These are phyloP conservation scores for Rhyacophila brunnea DNA, from an alignment of 1,140 invertebrate genomes.

Conservation along the genomic window DNA sequence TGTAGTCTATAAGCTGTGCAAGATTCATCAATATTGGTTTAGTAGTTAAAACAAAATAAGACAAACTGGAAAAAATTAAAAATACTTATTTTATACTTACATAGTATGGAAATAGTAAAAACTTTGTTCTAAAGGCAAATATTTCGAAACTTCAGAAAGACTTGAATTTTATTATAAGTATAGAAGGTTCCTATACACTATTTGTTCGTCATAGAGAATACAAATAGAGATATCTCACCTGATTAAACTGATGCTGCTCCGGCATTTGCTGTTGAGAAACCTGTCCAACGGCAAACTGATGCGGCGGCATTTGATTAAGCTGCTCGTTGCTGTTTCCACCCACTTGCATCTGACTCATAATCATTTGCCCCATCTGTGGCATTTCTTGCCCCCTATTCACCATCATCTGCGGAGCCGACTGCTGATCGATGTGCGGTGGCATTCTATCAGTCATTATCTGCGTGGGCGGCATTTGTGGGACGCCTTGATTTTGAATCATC, in stretches of 20 bases:
- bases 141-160: background rate
- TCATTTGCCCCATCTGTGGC: background rate
- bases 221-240: background rate
- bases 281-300: slow-evolving; percentile 13
- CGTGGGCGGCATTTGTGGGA: slow-evolving; percentile 1
- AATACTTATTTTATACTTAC: background rate
- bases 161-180: background rate
- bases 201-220: background rate
- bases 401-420: background rate
- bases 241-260: slow-evolving; percentile 6
- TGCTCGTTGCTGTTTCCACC: slow-evolving; percentile 11
- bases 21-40: too few relatives aligned
- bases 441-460: slow-evolving; percentile 1
- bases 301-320: slow-evolving; percentile 21
- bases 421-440: background rate
- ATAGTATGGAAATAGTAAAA: background rate
- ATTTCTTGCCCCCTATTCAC: background rate
- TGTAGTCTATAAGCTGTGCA: too few relatives aligned
- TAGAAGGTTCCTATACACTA: background rate
- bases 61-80: too few relatives aligned
- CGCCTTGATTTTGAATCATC: background rate
- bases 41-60: too few relatives aligned
- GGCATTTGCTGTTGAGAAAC: slow-evolving; percentile 19
- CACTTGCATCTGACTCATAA: slow-evolving; percentile 2
- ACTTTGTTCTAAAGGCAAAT: background rate